Percentiles rank a stretch among this genome's conserved stretches.
phyloP scores from a whole-genome alignment of 1,140 invertebrate genomes.

The Diachasma alloeum region DNA sequence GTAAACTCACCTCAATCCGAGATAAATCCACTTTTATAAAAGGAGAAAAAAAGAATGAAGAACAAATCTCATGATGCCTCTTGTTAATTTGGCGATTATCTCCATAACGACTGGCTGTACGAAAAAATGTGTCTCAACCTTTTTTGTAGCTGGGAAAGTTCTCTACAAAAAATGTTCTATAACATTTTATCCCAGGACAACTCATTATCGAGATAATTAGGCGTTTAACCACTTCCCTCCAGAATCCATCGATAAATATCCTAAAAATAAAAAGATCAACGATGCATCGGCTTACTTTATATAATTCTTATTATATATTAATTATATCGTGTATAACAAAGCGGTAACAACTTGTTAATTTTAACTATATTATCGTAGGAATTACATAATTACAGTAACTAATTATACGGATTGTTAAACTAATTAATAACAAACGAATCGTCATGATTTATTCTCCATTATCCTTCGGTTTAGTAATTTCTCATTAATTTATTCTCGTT shows the following conservation, averaged over 20 bases:
- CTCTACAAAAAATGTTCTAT: too few species aligned
- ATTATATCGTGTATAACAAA: slow-evolving; percentile 64
- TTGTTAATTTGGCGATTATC: background rate
- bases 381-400: slow-evolving; percentile 62
- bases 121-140: background rate
- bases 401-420: slow-evolving; percentile 57
- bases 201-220: background rate
- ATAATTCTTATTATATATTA: slow-evolving; percentile 58
- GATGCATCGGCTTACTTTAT: slow-evolving; percentile 54
- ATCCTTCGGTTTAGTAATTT: slow-evolving; percentile 21
- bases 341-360: slow-evolving; percentile 63
- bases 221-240: slow-evolving; percentile 1
- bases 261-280: slow-evolving; percentile 58
- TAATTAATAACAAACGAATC: slow-evolving; percentile 48
- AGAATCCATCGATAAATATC: slow-evolving; percentile 45
- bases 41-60: too few species aligned
- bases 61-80: too few species aligned
- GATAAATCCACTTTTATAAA: too few species aligned
- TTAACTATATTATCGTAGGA: slow-evolving; percentile 60
- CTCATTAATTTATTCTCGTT: slow-evolving; percentile 28
- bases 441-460: slow-evolving; percentile 25
- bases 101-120: background rate
- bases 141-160: too few species aligned
- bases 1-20: too few species aligned
- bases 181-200: too few species aligned